These are phyloP conservation scores for Branchinecta lynchi DNA, from an alignment of 1,140 invertebrate species.

Conservation along the genomic window DNA sequence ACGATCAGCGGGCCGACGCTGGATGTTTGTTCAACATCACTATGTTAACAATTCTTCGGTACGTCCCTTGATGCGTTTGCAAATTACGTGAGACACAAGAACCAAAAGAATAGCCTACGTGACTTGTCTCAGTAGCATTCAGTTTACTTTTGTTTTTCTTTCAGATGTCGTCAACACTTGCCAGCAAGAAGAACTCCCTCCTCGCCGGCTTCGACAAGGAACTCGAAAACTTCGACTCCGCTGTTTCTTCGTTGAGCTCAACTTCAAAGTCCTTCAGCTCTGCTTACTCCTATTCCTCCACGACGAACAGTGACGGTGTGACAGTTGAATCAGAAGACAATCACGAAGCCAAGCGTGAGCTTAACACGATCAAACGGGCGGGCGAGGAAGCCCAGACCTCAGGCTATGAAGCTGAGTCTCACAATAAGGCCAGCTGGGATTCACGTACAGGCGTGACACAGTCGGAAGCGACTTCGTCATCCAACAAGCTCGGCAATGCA, in stretches of 20 bases:
- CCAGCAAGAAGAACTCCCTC: not conserved
- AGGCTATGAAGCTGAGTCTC: not conserved
- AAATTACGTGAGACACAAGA: too few relatives aligned
- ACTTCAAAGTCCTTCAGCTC: not conserved
- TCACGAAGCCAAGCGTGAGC: not conserved
- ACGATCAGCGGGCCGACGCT: too few relatives aligned
- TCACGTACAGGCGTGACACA: not conserved
- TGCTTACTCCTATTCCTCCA: not conserved
- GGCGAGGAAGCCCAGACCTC: not conserved
- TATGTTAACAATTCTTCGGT: too few relatives aligned
- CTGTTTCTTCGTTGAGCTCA: not conserved
- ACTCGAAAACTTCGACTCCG: not conserved
- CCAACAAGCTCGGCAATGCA: not conserved
- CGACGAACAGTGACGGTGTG: not conserved
- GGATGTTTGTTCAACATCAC: too few relatives aligned
- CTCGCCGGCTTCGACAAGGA: not conserved
- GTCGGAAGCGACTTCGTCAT: not conserved
- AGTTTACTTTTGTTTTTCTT: not conserved
- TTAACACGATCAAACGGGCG: not conserved
- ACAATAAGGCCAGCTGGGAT: not conserved
- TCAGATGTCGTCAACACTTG: not conserved
- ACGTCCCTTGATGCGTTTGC: too few relatives aligned
- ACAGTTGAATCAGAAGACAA: constrained; percentile 7
- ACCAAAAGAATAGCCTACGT: too few relatives aligned
- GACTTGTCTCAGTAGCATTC: not conserved